Conservation (phyloP, 2,113 vertebrate species). For the Morone chrysops region DNA sequence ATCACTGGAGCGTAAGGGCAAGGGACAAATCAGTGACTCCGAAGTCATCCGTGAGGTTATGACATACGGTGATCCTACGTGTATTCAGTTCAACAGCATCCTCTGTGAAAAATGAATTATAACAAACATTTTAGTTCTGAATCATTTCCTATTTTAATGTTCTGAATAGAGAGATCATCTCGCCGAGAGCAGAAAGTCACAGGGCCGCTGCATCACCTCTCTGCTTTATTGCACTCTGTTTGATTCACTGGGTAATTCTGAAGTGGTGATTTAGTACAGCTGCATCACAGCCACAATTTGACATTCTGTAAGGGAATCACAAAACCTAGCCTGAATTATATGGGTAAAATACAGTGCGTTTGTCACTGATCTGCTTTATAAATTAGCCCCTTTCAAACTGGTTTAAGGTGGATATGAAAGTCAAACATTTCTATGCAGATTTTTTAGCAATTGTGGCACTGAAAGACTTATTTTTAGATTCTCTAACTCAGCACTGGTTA, state of each 20-base stretch:
- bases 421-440: neutral
- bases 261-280: constrained; percentile 67
- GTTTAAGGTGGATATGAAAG: constrained; percentile 2
- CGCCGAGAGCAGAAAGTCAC: constrained; percentile 58
- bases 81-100: constrained; percentile 56
- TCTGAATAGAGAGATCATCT: constrained; percentile 74
- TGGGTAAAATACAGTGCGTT: constrained; percentile 8
- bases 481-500: constrained; percentile 18
- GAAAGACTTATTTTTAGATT: constrained; percentile 15
- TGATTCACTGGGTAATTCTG: constrained; percentile 62
- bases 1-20: constrained; percentile 55
- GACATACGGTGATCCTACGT: constrained; percentile 62
- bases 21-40: constrained; percentile 69
- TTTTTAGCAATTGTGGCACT: neutral
- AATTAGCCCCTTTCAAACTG: neutral
- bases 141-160: constrained; percentile 82
- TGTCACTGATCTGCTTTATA: neutral
- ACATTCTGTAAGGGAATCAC: constrained; percentile 37
- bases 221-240: constrained; percentile 62
- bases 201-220: constrained; percentile 63
- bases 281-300: constrained; percentile 45
- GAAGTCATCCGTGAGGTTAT: constrained; percentile 67
- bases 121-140: constrained; percentile 79
- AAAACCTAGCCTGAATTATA: constrained; percentile 27
- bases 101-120: constrained; percentile 69